phyloP scores from a whole-genome alignment of 53 echinoderm and acorn worm species.

The Antedon mediterranea region DNA sequence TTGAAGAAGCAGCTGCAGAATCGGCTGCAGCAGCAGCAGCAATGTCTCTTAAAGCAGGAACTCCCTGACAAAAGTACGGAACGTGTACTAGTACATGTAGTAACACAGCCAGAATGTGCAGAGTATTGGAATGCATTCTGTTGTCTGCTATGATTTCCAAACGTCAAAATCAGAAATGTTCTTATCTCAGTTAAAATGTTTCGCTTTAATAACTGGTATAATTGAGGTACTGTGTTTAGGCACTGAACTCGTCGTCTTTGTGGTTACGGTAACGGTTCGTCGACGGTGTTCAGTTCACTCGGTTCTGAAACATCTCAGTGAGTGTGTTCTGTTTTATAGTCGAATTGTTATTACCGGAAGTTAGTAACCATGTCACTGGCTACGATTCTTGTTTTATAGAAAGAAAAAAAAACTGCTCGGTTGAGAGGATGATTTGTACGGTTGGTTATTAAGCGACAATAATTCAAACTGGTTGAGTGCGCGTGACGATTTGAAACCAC shows the following conservation, averaged over 20 bases:
- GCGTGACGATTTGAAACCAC: not conserved
- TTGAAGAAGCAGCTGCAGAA: not conserved
- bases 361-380: not conserved
- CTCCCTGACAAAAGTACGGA: not conserved
- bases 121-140: not conserved
- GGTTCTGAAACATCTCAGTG: not conserved
- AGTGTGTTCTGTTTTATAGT: not conserved
- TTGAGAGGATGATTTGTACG: not conserved
- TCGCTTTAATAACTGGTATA: not conserved
- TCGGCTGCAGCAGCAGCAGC: no score
- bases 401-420: not conserved
- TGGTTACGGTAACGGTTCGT: not conserved
- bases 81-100: not conserved
- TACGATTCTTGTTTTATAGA: not conserved
- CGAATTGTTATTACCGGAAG: not conserved
- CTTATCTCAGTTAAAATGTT: not conserved
- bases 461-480: not conserved
- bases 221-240: not conserved
- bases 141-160: no score
- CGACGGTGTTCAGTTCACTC: not conserved
- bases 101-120: not conserved
- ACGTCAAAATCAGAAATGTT: no score
- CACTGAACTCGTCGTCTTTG: not conserved
- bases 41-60: not conserved
- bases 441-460: not conserved